Evolutionary conservation across 2,113 vertebrate species (phyloP), one percentile per base, ranked within the genome.

Genomic region (Elephantulus edwardii): DNA sequence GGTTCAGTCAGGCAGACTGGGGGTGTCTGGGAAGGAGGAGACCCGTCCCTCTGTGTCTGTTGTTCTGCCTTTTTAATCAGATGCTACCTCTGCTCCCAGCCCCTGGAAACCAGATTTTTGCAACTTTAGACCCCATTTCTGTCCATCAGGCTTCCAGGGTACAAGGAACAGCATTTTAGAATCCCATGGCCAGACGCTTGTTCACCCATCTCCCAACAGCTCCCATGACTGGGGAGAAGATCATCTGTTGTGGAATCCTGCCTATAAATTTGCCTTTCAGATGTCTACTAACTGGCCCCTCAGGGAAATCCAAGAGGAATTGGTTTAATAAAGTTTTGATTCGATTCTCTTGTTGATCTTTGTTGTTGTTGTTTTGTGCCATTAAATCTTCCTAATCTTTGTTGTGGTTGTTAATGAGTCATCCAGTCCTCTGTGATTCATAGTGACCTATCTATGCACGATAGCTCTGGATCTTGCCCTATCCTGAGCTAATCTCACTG

Each of bases 41-140:
- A 28, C 60, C 38, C 4, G 22, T 77, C 62, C 64, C 17, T 79
- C 62, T 93, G n/a, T 93, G n/a, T 79, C 82, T 71, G 56, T 86
- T 77, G 76, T 81, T 50, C 68, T 70, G 62, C 13, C 11, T 86
- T 50, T 33, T 80, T 28, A n/a, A 40, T 68, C 84, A 62, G 72
- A 77, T 52, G 75, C 24, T 11, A 4, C 81, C 33, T 60, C 60
- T 30, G 56, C 38, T 40, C 20, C 20, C 52, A 11, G 24, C 19
- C 17, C 35, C 52, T 38, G 26, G 62, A 62, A 40, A 62, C 54
- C 28, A 60, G 48, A 50, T 7, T 13, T 78, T 62, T 50, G 77
- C 13, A 5, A 1, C 13, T 22, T 6, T 1, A 26, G 46, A 13
- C 19, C 12, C 24, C 6, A 5, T 8, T 2, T 16, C 52, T 22